Evolutionary conservation across 1,140 invertebrate species (phyloP), one percentile per base, ranked within the genome.

Genomic region (Whitmania pigra): DNA sequence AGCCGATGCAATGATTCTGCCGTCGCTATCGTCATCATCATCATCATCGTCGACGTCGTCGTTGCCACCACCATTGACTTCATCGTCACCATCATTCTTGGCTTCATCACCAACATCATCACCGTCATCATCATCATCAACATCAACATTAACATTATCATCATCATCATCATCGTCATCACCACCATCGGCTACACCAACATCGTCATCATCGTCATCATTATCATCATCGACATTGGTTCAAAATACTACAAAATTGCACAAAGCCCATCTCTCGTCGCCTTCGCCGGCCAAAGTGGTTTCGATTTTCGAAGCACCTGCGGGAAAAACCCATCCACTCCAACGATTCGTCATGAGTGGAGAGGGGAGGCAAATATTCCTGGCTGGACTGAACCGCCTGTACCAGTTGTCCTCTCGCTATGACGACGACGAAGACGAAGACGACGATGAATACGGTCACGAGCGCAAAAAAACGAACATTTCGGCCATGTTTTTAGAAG

Each of bases 301-400:
- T 63, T 63, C 57, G 22, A 63, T 31, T 31, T 63, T 63, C 57
- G 29, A 31, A 25, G 22, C 57, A 63, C 29, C 57, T 63, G 57
- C 22, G 22, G 57, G 22, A 17, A 22, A 25, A 25, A 25, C 29
- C 57, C 22, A 63, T 13, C 57, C 57, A 11, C 57, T 63, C 29
- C 57, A 63, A 63, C 57, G 57, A 63, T 63, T 63, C 29, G 29
- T 31, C 29, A 20, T 63, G 22, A n/a, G 0, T 15, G 29, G 29
- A 31, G 57, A 63, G 22, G 57, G 57, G 11, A 63, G 91, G 53
- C 86, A 92, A 60, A 86, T 97, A 15, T 97, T 92, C 85, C 87
- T 97, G 67, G 94, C 93, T 67, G 94, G 90, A 49, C 91, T 95
- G 13, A 98, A 98, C 83, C 86, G 87, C 69, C 86, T 99, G 53